These are phyloP conservation scores for Meteorus cinctellus DNA, from an alignment of 2,888 invertebrate genomes.

Conservation along the genomic window DNA sequence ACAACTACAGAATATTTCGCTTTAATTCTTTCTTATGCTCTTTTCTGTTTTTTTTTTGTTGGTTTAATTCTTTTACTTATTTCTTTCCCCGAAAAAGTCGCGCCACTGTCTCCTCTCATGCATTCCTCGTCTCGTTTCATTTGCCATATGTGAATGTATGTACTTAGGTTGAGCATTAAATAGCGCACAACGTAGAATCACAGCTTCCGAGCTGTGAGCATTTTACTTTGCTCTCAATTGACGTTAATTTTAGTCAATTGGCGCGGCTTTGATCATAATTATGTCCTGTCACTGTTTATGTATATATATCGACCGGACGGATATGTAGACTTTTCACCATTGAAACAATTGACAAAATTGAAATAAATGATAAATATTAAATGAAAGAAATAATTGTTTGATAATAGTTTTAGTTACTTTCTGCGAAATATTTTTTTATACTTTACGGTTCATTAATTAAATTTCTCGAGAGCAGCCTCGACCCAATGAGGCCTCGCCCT, in stretches of 20 bases:
- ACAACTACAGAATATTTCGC: not conserved
- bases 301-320: slow-evolving; percentile 9
- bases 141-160: slow-evolving; percentile 29
- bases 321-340: slow-evolving; percentile 15
- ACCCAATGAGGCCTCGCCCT: slow-evolving; percentile 49
- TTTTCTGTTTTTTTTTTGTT: slow-evolving; percentile 37
- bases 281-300: slow-evolving; percentile 31
- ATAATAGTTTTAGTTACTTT: not conserved
- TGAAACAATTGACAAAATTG: slow-evolving; percentile 2
- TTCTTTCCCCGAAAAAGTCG: slow-evolving; percentile 42
- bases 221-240: slow-evolving; percentile 65
- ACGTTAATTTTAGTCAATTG: slow-evolving; percentile 68
- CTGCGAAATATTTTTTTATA: not conserved
- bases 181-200: slow-evolving; percentile 60
- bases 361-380: not conserved
- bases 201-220: slow-evolving; percentile 50
- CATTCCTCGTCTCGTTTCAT: slow-evolving; percentile 27
- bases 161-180: slow-evolving; percentile 41
- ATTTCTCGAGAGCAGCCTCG: slow-evolving; percentile 50
- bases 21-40: not conserved
- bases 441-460: slow-evolving; percentile 11
- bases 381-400: not conserved
- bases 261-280: slow-evolving; percentile 46
- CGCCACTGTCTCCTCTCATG: slow-evolving; percentile 13
- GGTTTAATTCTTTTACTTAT: slow-evolving; percentile 27